Evolutionary conservation across 1,140 invertebrate genomes (phyloP), one percentile per base, ranked within the genome.

Genomic region (Aplysia californica): DNA sequence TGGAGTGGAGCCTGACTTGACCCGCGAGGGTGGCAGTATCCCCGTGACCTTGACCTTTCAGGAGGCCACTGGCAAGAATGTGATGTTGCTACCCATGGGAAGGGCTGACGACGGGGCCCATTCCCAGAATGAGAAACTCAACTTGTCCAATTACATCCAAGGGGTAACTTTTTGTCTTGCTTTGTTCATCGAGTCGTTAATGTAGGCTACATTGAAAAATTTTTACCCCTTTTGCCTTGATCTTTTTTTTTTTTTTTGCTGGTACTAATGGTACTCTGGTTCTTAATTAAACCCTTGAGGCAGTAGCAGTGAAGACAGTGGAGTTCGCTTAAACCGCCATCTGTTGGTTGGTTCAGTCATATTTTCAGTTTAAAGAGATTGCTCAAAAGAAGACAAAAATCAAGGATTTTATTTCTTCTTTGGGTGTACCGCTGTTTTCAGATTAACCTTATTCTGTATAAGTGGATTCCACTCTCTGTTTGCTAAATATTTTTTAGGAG

Each of bases 71-170:
- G 95, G 94, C 0, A 97, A 96, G 87, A 98, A 96, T 91, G 96
- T 98, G 35, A 92, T 99, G 77, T 91, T 99, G 39, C 91, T 99
- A 66, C 97, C 97, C 3, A 89, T 92, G 61, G 98, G 98, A 36
- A 72, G 82, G 23, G 94, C 94, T 75, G 97, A 99, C 90, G 98
- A 99, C 91, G 97, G 97, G 78, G 97, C 97, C 75, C 98, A 99
- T 91, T 98, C 97, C 0, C 98, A 99, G 90, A 99, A 99, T 91
- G 98, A 99, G 90, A 99, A 99, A 89, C 92, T 99, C 80, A 94
- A 98, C 91, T 91, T 95, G 72, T 91, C 92, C 67, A 99, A 98
- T 90, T 99, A 98, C 84, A 97, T 98, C 82, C 93, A 97, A 91
- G 97, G 97, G 77, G 96, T 98, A 91, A 79, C 80, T 80, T 35